These are phyloP conservation scores for Lipophrys pholis DNA, from an alignment of 2,113 vertebrate species.

Conservation along the genomic window DNA sequence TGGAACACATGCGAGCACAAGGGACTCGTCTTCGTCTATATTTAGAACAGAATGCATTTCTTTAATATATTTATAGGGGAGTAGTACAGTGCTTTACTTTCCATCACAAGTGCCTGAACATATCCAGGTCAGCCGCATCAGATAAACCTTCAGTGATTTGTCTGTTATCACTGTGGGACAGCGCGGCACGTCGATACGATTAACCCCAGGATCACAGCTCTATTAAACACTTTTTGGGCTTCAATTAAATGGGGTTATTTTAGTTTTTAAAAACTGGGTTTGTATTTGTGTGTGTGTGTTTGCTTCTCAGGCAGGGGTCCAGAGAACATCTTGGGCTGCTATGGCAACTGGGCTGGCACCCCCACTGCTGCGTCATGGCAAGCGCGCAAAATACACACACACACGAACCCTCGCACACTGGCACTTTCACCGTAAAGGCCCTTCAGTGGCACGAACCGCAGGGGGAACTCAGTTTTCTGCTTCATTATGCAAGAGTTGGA, in stretches of 20 bases:
- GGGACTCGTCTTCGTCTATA: slow-evolving; percentile 20
- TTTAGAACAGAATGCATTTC: slow-evolving; percentile 34
- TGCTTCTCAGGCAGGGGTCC: slow-evolving; percentile 68
- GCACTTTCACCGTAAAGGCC: slow-evolving; percentile 32
- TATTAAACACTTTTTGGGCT: not conserved
- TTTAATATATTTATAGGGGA: slow-evolving; percentile 36
- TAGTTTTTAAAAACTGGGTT: slow-evolving; percentile 38
- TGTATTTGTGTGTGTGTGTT: slow-evolving; percentile 35
- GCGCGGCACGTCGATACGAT: slow-evolving; percentile 19
- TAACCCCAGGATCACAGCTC: slow-evolving; percentile 19
- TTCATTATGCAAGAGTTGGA: slow-evolving; percentile 51
- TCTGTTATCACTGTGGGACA: slow-evolving; percentile 15
- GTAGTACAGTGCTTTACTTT: not conserved
- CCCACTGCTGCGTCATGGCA: slow-evolving; percentile 64
- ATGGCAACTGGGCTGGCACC: slow-evolving; percentile 74
- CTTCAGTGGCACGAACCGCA: slow-evolving; percentile 25
- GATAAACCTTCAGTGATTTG: slow-evolving; percentile 32
- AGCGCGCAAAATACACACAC: slow-evolving; percentile 33
- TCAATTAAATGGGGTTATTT: slow-evolving; percentile 19
- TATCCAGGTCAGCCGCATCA: slow-evolving; percentile 40
- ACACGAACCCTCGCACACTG: not conserved
- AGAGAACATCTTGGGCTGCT: slow-evolving; percentile 72
- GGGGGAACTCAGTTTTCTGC: slow-evolving; percentile 24
- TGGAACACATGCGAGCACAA: not conserved
- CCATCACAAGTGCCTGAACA: not conserved